These are phyloP conservation scores for Magallana gigas DNA, from an alignment of 1,140 invertebrate species.

Conservation along the genomic window DNA sequence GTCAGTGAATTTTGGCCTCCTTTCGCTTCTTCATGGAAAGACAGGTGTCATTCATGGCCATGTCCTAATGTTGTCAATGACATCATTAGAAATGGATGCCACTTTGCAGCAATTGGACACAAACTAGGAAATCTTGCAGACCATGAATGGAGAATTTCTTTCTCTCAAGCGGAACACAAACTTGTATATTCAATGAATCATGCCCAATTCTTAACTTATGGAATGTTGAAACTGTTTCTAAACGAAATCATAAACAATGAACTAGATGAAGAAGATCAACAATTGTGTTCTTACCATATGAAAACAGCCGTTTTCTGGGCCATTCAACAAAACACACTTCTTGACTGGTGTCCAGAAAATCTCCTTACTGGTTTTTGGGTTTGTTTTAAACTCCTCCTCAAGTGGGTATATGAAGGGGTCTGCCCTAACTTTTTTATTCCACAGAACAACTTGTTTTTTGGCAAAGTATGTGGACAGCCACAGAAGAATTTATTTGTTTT, in stretches of 20 bases:
- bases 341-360: neutral
- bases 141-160: constrained; percentile 46
- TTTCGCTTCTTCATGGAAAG: neutral
- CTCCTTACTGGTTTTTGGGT: constrained; percentile 31
- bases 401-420: constrained; percentile 26
- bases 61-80: neutral
- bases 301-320: constrained; percentile 39
- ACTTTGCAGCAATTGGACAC: constrained; percentile 8
- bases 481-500: neutral
- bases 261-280: neutral
- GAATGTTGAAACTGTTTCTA: constrained; percentile 35
- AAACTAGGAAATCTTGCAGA: neutral
- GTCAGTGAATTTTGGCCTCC: neutral
- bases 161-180: constrained; percentile 40
- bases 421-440: constrained; percentile 43
- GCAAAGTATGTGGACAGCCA: neutral
- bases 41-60: constrained; percentile 10
- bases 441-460: constrained; percentile 33
- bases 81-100: constrained; percentile 25
- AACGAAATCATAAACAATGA: constrained; percentile 31
- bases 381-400: neutral
- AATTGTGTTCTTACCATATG: constrained; percentile 45
- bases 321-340: neutral
- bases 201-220: constrained; percentile 38
- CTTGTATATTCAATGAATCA: constrained; percentile 43